A percentile compares a stretch with the other conserved stretches of the same genome.
Evolutionary conservation across 37 sponge, comb jelly and placozoan genomes (phyloP).

Genomic region (Corticium candelabrum): DNA sequence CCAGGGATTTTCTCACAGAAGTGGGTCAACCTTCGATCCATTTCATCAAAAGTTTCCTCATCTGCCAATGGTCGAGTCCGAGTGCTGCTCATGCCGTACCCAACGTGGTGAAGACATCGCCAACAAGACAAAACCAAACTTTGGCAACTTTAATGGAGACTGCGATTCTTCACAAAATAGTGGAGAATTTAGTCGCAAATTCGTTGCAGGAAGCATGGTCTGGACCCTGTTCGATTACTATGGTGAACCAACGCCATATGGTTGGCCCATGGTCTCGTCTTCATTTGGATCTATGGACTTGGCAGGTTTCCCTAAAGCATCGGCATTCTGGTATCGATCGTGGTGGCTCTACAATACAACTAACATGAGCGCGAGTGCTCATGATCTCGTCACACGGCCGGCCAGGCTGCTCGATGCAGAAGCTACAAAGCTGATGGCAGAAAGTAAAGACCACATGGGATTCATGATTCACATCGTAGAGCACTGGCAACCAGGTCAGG

Average conservation of each 20-base stretch:
- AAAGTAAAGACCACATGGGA: background rate
- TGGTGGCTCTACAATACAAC: slow-evolving; percentile 47
- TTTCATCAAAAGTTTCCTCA: slow-evolving; percentile 26
- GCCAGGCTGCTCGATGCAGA: slow-evolving; percentile 1
- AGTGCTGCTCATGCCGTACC: slow-evolving; percentile 20
- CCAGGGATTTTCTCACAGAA: slow-evolving; percentile 43
- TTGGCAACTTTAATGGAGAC: slow-evolving; percentile 31
- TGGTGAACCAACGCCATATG: slow-evolving; percentile 32
- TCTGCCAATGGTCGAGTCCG: slow-evolving; percentile 22
- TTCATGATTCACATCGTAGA: slow-evolving; percentile 44
- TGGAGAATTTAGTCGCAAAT: slow-evolving; percentile 20
- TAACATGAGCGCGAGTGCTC: background rate
- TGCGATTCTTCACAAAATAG: slow-evolving; percentile 32
- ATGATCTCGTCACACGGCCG: no score
- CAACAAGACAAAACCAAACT: background rate
- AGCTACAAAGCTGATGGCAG: background rate
- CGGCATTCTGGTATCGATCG: slow-evolving; percentile 44
- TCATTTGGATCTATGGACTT: slow-evolving; percentile 49
- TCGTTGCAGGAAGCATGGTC: slow-evolving; percentile 46
- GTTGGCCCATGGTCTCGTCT: slow-evolving; percentile 40
- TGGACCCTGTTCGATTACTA: slow-evolving; percentile 49
- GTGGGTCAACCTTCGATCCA: slow-evolving; percentile 21
- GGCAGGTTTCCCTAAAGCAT: slow-evolving; percentile 52
- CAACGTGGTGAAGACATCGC: slow-evolving; percentile 28
- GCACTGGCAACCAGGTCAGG: slow-evolving; percentile 15